These are phyloP conservation scores for Xestia ashworthii DNA, from an alignment of 2,888 invertebrate species.

Conservation along the genomic window DNA sequence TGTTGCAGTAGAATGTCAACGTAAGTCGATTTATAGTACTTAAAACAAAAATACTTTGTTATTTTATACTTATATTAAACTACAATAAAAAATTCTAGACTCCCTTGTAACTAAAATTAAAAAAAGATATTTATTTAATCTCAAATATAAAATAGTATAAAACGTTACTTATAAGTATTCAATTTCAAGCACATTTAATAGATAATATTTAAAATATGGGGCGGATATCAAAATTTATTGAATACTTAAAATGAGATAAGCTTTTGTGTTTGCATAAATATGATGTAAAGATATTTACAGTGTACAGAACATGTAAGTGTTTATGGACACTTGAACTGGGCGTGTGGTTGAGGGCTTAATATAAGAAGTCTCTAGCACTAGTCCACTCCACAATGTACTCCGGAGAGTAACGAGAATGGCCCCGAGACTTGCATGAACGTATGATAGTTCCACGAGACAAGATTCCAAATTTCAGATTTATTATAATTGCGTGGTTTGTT, in stretches of 20 bases:
- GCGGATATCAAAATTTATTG: constrained; percentile 55
- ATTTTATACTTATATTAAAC: constrained; percentile 47
- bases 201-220: constrained; percentile 49
- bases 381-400: constrained; percentile 60
- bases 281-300: constrained; percentile 61
- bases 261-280: constrained; percentile 42
- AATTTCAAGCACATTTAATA: constrained; percentile 55
- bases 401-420: constrained; percentile 62
- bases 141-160: constrained; percentile 72
- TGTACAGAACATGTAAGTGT: constrained; percentile 36
- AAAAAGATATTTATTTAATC: constrained; percentile 65
- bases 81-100: constrained; percentile 51
- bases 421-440: constrained; percentile 36
- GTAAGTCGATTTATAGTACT: constrained; percentile 48
- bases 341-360: constrained; percentile 42
- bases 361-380: constrained; percentile 49
- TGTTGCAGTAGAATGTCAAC: constrained; percentile 13
- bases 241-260: constrained; percentile 34
- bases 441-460: constrained; percentile 28
- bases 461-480: constrained; percentile 48
- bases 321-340: constrained; percentile 45
- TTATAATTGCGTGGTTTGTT: constrained; percentile 29
- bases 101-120: constrained; percentile 53
- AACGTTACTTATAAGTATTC: constrained; percentile 58
- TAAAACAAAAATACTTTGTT: constrained; percentile 40